Conservation (phyloP, 1,140 invertebrate genomes). For the Branchinecta lynchi region DNA sequence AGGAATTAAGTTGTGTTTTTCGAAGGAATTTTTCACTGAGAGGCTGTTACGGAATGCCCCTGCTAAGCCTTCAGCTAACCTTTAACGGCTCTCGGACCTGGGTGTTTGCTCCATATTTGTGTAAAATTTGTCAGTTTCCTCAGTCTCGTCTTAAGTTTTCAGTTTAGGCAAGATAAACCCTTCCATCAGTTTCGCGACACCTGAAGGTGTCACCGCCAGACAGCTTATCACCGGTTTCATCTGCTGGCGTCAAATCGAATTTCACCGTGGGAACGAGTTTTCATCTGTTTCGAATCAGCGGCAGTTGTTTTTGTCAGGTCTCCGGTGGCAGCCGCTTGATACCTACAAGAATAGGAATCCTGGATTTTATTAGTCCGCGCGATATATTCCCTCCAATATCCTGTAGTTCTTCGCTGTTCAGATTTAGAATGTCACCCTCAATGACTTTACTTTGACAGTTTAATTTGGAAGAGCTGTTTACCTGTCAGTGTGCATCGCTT, state of each 20-base stretch:
- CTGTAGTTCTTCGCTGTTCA: background rate
- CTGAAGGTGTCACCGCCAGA: background rate
- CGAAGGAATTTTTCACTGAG: too few species aligned
- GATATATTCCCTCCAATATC: background rate
- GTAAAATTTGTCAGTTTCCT: too few species aligned
- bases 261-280: background rate
- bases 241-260: background rate
- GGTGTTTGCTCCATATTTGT: too few species aligned
- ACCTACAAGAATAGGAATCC: background rate
- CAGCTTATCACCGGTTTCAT: background rate
- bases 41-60: too few species aligned
- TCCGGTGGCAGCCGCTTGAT: too few species aligned
- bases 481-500: slow-evolving; percentile 2
- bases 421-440: slow-evolving; percentile 3
- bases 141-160: too few species aligned
- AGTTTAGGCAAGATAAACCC: too few species aligned
- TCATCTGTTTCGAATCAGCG: slow-evolving; percentile 11
- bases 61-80: too few species aligned
- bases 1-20: too few species aligned
- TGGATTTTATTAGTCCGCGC: background rate
- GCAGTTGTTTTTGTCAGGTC: background rate
- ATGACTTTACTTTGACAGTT: slow-evolving; percentile 9
- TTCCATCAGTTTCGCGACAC: too few species aligned
- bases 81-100: too few species aligned
- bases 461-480: background rate